Evolutionary conservation across 2,113 vertebrate species (phyloP), one percentile per base, ranked within the genome.

Genomic region (Danionella cerebrum): DNA sequence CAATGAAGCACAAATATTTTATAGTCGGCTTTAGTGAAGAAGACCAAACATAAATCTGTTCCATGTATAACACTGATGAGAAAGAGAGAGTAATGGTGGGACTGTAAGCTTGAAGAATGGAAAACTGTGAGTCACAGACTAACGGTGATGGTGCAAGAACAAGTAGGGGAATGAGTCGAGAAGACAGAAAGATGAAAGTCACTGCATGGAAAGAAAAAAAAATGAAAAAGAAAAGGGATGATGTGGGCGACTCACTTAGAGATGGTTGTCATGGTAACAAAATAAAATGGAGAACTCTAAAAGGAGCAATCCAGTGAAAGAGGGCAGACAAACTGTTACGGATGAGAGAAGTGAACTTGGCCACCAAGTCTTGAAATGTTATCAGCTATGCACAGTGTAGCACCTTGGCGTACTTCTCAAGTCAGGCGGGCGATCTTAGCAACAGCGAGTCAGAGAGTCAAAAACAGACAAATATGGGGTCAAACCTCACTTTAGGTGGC

Each of bases 201-300:
- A 55, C 42, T 48, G 59, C 22, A 38, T 57, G 62, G 29, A 67
- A 70, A 55, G 39, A 52, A 29, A 62, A 60, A 39, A 64, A 58
- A 62, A 69, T 38, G 19, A 68, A 67, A 44, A 57, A 76, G 35
- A 57, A 44, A 78, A 35, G 8, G 39, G 71, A 72, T 67, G 77
- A 80, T 68, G 85, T 85, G 79, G 87, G 86, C 80, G 85, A 86
- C 72, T 77, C 72, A 70, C 74, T 71, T 25, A 57, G 76, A 84
- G 72, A 75, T 58, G 53, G 86, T 88, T 72, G 87, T 86, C 85
- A 87, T 86, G 84, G 87, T 80, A 86, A 88, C 87, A 74, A 63
- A 81, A 73, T 73, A 70, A 80, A 84, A 74, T 85, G 68, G 74
- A 85, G 79, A 58, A 66, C 66, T 74, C 79, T 82, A 78, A 70